Percentiles rank a stretch among this genome's conserved stretches.
Evolutionary conservation across 1,140 invertebrate genomes (phyloP).

Genomic region (Apis laboriosa): DNA sequence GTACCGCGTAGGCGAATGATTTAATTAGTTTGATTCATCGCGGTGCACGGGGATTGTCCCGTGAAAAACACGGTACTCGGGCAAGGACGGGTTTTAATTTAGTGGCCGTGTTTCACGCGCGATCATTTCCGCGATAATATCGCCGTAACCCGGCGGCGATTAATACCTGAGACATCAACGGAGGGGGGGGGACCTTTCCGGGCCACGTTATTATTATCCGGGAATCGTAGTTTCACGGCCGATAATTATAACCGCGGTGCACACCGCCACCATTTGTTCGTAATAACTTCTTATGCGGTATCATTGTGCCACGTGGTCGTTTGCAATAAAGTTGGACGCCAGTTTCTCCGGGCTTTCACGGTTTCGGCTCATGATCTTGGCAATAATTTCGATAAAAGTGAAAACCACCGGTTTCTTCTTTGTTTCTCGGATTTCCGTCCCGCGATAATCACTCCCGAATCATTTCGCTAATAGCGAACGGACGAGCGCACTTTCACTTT

Average conservation of each 20-base stretch:
- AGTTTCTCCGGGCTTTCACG: not conserved
- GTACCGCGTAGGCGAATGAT: slow-evolving; percentile 43
- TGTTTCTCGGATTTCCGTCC: not conserved
- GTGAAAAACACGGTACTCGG: slow-evolving; percentile 20
- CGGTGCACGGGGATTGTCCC: slow-evolving; percentile 8
- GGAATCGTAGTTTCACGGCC: slow-evolving; percentile 27
- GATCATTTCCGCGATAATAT: slow-evolving; percentile 44
- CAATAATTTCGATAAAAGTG: slow-evolving; percentile 5
- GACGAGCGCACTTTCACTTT: not conserved
- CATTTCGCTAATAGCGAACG: not conserved
- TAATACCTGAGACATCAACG: slow-evolving; percentile 39
- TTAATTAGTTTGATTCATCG: slow-evolving; percentile 51
- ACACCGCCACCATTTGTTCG: slow-evolving; percentile 35
- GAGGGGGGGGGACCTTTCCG: not conserved
- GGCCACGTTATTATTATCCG: slow-evolving; percentile 39
- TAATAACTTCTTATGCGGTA: slow-evolving; percentile 39
- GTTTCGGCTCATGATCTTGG: not conserved
- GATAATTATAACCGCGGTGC: slow-evolving; percentile 36
- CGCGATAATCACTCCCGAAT: not conserved
- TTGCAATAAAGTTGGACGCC: not conserved
- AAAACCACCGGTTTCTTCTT: not conserved
- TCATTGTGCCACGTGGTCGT: slow-evolving; percentile 11
- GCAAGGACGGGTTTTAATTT: slow-evolving; percentile 40
- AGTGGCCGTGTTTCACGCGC: slow-evolving; percentile 35
- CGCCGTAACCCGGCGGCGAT: slow-evolving; percentile 42